Evolutionary conservation across 1,140 invertebrate genomes (phyloP), one percentile per base, ranked within the genome.

Genomic region (Holotrichia oblita): DNA sequence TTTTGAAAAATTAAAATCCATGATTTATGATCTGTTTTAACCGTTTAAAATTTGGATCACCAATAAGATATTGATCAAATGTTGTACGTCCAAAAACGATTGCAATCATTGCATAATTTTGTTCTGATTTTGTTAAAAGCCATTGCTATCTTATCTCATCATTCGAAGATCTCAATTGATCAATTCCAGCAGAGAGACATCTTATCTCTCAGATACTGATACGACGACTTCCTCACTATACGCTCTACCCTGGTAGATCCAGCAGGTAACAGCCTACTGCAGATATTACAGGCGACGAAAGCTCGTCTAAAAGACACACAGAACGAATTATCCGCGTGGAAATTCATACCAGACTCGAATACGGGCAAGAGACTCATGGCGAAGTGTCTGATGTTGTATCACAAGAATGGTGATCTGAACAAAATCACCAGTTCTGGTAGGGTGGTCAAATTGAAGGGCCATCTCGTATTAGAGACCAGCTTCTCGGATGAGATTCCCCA

Each of bases 361-460:
- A 99, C 97, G 44, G 98, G 98, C 20, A 99, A 99, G 89, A 93
- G 97, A 80, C 89, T 99, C 78, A 99, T 99, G 97, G 96, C 97
- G 6, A 99, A 98, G 87, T 99, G 98, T 85, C 91, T 97, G 79
- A 89, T 98, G 80, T 89, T 99, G n/a, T 95, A 99, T 86, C 97
- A 98, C 80, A 98, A 99, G 88, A 99, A 99, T 88, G 98, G 99
- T 88, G 98, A 99, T 86, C 89, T 99, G 12, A 98, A 98, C 20
- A 95, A 97, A 86, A 96, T 98, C 91, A 98, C 98, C 64, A 95
- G 96, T 6, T 98, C 96, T 82, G 98, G 98, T 4, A 89, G 96
- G 82, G 93, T 98, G 84, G 97, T 98, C 41, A 98, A 99, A 88
- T 89, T 99, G 40, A 98, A 99, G 89, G 96, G 96, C 79, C 97